Evolutionary conservation across 2,888 invertebrate species (phyloP).

Genomic region (Glaucopsyche alexis): DNA sequence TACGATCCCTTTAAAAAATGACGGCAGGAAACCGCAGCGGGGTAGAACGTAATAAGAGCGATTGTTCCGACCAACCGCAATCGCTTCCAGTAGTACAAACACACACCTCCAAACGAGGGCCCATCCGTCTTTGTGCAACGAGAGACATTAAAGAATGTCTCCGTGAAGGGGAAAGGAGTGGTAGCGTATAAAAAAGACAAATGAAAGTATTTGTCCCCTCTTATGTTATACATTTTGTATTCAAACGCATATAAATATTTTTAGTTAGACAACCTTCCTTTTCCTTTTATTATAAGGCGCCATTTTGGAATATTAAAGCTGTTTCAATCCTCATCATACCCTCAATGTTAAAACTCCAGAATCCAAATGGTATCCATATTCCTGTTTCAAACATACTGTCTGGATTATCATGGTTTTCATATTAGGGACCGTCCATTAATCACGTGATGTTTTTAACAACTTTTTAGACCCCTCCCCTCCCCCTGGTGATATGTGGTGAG

Average conservation of each 20-base stretch:
- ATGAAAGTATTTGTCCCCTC: constrained; percentile 26
- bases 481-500: too few relatives aligned
- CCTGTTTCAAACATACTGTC: not conserved
- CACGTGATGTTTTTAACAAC: too few relatives aligned
- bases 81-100: constrained; percentile 69
- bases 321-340: not conserved
- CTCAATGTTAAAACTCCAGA: not conserved
- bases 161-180: constrained; percentile 73
- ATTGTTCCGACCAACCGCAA: constrained; percentile 72
- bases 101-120: constrained; percentile 74
- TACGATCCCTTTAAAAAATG: constrained; percentile 47
- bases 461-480: too few relatives aligned
- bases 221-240: constrained; percentile 16
- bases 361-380: not conserved
- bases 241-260: constrained; percentile 12
- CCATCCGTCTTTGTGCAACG: constrained; percentile 77
- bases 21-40: constrained; percentile 67
- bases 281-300: not conserved
- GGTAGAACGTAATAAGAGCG: constrained; percentile 62
- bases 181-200: constrained; percentile 50
- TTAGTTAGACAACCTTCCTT: not conserved
- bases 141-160: constrained; percentile 77
- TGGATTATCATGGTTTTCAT: not conserved
- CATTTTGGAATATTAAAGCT: not conserved
- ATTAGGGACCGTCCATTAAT: too few relatives aligned